Evolutionary conservation across 2,797 vertebrate species (phyloP).

Genomic region (Gephyroberyx darwinii): DNA sequence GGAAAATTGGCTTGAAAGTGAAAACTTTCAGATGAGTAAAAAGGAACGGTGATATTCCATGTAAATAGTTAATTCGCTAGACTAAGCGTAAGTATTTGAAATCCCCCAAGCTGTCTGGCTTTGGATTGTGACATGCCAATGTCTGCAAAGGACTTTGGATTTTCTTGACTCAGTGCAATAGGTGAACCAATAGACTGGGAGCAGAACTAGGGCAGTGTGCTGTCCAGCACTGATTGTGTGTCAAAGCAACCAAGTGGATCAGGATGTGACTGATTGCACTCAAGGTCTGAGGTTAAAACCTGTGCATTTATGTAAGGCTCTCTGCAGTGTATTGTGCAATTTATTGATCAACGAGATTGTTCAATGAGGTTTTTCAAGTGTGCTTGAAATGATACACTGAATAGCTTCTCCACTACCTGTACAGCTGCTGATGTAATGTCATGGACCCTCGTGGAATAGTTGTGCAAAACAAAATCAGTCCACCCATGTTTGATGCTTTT

Average conservation of each 20-base stretch:
- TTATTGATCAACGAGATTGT: conserved; percentile 28
- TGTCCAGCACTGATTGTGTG: conserved; percentile 9
- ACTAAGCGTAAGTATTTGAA: background rate
- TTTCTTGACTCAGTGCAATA: conserved; percentile 8
- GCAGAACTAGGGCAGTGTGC: conserved; percentile 62
- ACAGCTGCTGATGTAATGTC: background rate
- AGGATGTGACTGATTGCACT: conserved; percentile 58
- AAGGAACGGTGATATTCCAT: background rate
- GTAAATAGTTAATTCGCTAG: background rate
- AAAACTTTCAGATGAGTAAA: background rate
- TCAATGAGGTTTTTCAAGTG: background rate
- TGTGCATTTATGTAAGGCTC: conserved; percentile 39
- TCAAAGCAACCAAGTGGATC: conserved; percentile 32
- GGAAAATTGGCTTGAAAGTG: background rate
- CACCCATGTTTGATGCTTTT: background rate
- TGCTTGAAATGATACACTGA: conserved; percentile 23
- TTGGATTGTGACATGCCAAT: background rate
- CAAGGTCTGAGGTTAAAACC: conserved; percentile 42
- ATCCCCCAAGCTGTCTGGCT: background rate
- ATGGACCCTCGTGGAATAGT: conserved; percentile 18
- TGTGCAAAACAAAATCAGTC: conserved; percentile 73
- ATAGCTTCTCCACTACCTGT: background rate
- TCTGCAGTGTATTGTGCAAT: conserved; percentile 46
- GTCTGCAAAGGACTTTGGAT: conserved; percentile 8
- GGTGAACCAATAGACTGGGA: conserved; percentile 13